phyloP scores from a whole-genome alignment of 1,140 invertebrate genomes.

The Drosophila kanapiae region DNA sequence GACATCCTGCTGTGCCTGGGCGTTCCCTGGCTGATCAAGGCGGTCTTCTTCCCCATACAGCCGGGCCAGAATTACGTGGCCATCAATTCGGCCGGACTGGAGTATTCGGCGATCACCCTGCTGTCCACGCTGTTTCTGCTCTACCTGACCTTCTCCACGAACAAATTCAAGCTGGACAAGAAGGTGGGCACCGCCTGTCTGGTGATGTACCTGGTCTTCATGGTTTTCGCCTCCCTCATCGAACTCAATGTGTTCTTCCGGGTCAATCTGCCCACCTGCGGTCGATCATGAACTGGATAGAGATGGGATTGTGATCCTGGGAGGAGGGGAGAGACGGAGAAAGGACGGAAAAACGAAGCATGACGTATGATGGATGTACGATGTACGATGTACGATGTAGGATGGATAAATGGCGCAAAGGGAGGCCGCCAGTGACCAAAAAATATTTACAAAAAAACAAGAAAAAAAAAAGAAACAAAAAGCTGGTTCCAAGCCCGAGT shows the following conservation, averaged over 20 bases:
- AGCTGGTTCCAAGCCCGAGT: conserved; percentile 49
- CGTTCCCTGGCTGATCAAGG: conserved; percentile 94
- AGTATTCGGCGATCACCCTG: conserved; percentile 93
- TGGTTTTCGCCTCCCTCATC: conserved; percentile 92
- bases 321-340: not conserved
- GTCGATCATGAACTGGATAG: conserved; percentile 70
- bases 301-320: not conserved
- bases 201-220: conserved; percentile 91
- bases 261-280: conserved; percentile 93
- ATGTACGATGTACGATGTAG: conserved; percentile 16
- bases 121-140: conserved; percentile 91
- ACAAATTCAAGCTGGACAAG: conserved; percentile 92
- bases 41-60: conserved; percentile 90
- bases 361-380: conserved; percentile 17
- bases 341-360: not conserved
- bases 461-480: not conserved
- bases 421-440: conserved; percentile 1
- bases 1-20: conserved; percentile 94
- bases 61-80: conserved; percentile 90
- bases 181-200: conserved; percentile 92
- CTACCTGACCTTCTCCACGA: conserved; percentile 91
- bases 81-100: conserved; percentile 92
- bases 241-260: conserved; percentile 95
- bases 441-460: conserved; percentile 2
- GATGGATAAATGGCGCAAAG: conserved; percentile 9